These are phyloP conservation scores for Drepanosiphum platanoidis DNA, from an alignment of 2,888 invertebrate species.

Conservation along the genomic window DNA sequence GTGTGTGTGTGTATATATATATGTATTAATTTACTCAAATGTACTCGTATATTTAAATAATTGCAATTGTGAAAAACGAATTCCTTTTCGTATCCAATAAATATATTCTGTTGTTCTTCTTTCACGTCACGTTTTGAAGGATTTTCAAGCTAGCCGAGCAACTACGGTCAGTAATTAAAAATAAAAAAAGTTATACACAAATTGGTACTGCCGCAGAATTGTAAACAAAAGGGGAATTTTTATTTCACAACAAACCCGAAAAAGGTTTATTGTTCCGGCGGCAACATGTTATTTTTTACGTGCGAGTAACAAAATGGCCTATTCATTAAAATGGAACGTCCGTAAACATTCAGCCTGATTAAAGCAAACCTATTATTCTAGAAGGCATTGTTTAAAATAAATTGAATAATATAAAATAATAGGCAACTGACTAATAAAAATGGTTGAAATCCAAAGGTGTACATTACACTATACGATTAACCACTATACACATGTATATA, in stretches of 20 bases:
- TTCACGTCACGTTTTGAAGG: neutral
- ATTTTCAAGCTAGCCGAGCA: neutral
- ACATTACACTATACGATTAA: neutral
- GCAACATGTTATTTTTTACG: neutral
- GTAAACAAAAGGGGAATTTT: conserved; percentile 19
- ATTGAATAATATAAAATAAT: conserved; percentile 18
- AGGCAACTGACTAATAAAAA: conserved; percentile 3
- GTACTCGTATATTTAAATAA: neutral
- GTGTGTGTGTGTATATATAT: too few relatives aligned
- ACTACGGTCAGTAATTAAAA: neutral
- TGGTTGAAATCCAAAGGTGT: neutral
- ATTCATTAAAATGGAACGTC: conserved; percentile 17
- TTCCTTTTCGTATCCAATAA: neutral
- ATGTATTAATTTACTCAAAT: neutral
- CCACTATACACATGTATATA: neutral
- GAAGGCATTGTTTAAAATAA: neutral
- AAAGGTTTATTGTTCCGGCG: conserved; percentile 1
- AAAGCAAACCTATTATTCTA: conserved; percentile 17
- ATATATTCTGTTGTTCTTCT: neutral
- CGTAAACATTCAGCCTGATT: neutral
- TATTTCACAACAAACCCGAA: neutral
- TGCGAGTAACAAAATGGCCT: neutral
- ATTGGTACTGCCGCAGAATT: neutral
- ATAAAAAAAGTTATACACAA: neutral
- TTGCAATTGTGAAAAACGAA: neutral